Percentiles rank a stretch among this genome's conserved stretches.
These are phyloP conservation scores for Scomber japonicus DNA, from an alignment of 2,113 vertebrate genomes.

Conservation along the genomic window DNA sequence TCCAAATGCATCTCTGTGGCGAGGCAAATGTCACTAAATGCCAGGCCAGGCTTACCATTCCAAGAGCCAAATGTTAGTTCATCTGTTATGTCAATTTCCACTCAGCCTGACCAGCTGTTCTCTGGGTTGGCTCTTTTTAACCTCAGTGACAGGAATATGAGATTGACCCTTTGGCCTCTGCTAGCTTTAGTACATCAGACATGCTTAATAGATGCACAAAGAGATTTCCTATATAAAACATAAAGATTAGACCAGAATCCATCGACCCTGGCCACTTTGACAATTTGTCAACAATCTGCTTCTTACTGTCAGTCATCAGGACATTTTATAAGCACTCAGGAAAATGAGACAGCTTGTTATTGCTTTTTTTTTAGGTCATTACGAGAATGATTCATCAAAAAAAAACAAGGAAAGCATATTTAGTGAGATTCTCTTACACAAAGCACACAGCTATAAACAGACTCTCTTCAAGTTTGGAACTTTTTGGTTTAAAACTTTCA, in stretches of 20 bases:
- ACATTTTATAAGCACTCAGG: conserved; percentile 21
- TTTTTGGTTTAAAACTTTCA: background rate
- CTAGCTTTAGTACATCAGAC: conserved; percentile 29
- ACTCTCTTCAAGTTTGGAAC: background rate
- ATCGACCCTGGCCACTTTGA: background rate
- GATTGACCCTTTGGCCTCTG: conserved; percentile 35
- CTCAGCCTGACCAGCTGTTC: conserved; percentile 64
- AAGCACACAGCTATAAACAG: background rate
- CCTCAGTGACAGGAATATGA: conserved; percentile 50
- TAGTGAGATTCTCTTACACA: background rate
- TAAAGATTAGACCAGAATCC: too few species aligned
- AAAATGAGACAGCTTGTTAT: conserved; percentile 32
- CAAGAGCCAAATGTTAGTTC: conserved; percentile 82
- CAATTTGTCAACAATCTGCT: background rate
- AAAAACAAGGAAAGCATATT: background rate
- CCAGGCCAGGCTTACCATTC: conserved; percentile 70
- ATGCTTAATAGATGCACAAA: background rate
- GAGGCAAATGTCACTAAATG: conserved; percentile 85
- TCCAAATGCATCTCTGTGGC: conserved; percentile 61
- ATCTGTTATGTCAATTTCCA: conserved; percentile 71
- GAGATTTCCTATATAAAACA: background rate
- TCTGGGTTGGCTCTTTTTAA: conserved; percentile 47
- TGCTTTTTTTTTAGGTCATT: conserved; percentile 31
- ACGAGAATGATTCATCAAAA: conserved; percentile 14
- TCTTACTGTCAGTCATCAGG: conserved; percentile 3